phyloP scores from a whole-genome alignment of 2,797 vertebrate genomes.

The Cetoscarus ocellatus region DNA sequence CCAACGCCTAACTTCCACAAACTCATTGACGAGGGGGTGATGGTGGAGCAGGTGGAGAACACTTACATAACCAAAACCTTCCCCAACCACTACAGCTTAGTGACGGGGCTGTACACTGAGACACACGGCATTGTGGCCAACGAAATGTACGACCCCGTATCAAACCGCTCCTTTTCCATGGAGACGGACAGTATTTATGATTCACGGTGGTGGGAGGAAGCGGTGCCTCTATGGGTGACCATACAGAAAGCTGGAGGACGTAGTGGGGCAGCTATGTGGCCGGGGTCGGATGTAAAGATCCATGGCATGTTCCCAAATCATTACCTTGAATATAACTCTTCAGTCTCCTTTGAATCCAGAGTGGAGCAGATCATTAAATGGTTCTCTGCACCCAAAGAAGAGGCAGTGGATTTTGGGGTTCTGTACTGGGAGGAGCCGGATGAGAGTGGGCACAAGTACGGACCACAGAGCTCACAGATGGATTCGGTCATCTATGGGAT shows the following conservation, averaged over 20 bases:
- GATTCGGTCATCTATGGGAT: slow-evolving; percentile 85
- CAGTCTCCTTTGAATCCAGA: slow-evolving; percentile 88
- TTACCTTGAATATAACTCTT: slow-evolving; percentile 89
- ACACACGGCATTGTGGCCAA: slow-evolving; percentile 92
- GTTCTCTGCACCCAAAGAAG: slow-evolving; percentile 86
- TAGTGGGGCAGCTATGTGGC: slow-evolving; percentile 94
- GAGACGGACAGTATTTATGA: slow-evolving; percentile 86
- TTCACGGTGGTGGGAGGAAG: slow-evolving; percentile 92
- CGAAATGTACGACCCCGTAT: slow-evolving; percentile 90
- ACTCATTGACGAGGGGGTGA: slow-evolving; percentile 86
- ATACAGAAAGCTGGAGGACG: slow-evolving; percentile 88
- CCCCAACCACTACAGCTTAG: slow-evolving; percentile 93
- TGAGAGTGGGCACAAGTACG: slow-evolving; percentile 87
- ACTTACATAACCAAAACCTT: slow-evolving; percentile 94
- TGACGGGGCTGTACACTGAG: slow-evolving; percentile 93
- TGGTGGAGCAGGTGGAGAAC: slow-evolving; percentile 87
- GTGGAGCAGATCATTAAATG: slow-evolving; percentile 88
- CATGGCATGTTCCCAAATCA: slow-evolving; percentile 83
- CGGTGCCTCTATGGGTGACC: slow-evolving; percentile 91
- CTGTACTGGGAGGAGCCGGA: slow-evolving; percentile 97
- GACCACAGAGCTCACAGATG: slow-evolving; percentile 90
- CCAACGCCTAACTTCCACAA: slow-evolving; percentile 87
- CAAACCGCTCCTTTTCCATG: slow-evolving; percentile 90
- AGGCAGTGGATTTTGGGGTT: slow-evolving; percentile 90
- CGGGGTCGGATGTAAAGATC: slow-evolving; percentile 92